phyloP scores from a whole-genome alignment of 2,797 vertebrate genomes.

The Kryptolebias ocellatus region DNA sequence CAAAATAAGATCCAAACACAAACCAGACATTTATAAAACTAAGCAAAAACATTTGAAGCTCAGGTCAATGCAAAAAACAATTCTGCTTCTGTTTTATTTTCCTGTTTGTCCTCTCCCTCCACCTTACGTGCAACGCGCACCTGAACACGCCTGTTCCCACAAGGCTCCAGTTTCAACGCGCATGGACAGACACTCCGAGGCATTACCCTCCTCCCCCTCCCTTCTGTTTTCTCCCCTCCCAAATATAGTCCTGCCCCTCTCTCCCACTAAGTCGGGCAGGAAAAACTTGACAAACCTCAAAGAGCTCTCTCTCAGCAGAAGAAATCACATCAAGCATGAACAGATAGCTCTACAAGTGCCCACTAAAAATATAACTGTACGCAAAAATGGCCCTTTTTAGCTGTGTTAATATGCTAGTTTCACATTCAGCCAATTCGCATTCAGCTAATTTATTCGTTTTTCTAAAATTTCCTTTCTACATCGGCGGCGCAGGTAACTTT shows the following conservation, averaged over 20 bases:
- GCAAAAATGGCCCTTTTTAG: slow-evolving; percentile 23
- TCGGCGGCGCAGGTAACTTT: slow-evolving; percentile 14
- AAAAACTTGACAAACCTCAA: slow-evolving; percentile 79
- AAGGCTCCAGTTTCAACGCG: slow-evolving; percentile 83
- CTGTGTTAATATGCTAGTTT: slow-evolving; percentile 27
- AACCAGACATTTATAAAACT: slow-evolving; percentile 3
- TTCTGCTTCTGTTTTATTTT: slow-evolving; percentile 25
- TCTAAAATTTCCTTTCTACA: slow-evolving; percentile 41
- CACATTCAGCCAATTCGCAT: slow-evolving; percentile 34
- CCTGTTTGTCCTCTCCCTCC: slow-evolving; percentile 39
- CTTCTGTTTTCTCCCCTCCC: slow-evolving; percentile 8
- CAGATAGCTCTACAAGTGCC: slow-evolving; percentile 52
- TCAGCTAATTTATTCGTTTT: slow-evolving; percentile 44
- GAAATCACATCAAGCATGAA: slow-evolving; percentile 71
- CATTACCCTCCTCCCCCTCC: slow-evolving; percentile 21
- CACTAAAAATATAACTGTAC: slow-evolving; percentile 43
- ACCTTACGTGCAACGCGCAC: slow-evolving; percentile 64
- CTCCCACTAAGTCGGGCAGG: slow-evolving; percentile 74
- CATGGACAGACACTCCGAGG: slow-evolving; percentile 73
- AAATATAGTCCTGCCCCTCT: slow-evolving; percentile 60
- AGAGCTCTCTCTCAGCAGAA: slow-evolving; percentile 67
- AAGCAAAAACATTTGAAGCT: background rate
- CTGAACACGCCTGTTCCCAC: slow-evolving; percentile 82
- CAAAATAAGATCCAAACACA: slow-evolving; percentile 3
- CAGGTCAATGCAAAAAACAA: background rate